Evolutionary conservation across 2,888 invertebrate species (phyloP).

Genomic region (Silvanus unidentatus): DNA sequence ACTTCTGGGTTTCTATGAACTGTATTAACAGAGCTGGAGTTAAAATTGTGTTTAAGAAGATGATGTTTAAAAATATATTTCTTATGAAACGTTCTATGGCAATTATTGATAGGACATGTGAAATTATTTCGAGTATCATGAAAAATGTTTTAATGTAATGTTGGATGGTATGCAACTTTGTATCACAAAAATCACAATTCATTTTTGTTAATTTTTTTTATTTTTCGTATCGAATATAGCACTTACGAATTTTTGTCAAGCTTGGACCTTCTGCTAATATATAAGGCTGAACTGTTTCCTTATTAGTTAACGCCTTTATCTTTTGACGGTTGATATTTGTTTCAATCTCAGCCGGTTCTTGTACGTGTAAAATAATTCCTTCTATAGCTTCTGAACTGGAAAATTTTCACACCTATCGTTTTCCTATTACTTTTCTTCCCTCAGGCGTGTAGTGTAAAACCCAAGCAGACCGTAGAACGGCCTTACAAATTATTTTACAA

Average conservation of each 20-base stretch:
- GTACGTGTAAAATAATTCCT: too few relatives aligned
- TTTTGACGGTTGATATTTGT: neutral
- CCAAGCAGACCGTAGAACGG: too few relatives aligned
- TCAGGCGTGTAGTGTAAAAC: too few relatives aligned
- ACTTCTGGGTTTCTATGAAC: neutral
- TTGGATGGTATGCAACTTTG: too few relatives aligned
- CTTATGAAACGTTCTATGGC: neutral
- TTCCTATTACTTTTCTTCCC: too few relatives aligned
- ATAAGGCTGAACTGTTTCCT: slow-evolving; percentile 7
- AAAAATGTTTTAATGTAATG: slow-evolving; percentile 7
- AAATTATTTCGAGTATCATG: slow-evolving; percentile 4
- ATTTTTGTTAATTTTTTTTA: slow-evolving; percentile 1
- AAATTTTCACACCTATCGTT: too few relatives aligned
- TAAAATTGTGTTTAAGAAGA: neutral
- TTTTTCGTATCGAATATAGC: neutral
- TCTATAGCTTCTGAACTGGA: too few relatives aligned
- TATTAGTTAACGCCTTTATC: neutral
- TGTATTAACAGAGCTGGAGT: neutral
- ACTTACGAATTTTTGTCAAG: neutral
- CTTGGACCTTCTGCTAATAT: slow-evolving; percentile 4
- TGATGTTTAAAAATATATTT: slow-evolving; percentile 6
- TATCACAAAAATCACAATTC: slow-evolving; percentile 5
- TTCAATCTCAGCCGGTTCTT: slow-evolving; percentile 5
- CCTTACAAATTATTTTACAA: too few relatives aligned
- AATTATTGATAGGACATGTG: slow-evolving; percentile 5